A percentile compares a stretch with the other conserved stretches of the same genome.
Evolutionary conservation across 2,888 invertebrate genomes (phyloP).

Genomic region (Ypsolopha sequella): DNA sequence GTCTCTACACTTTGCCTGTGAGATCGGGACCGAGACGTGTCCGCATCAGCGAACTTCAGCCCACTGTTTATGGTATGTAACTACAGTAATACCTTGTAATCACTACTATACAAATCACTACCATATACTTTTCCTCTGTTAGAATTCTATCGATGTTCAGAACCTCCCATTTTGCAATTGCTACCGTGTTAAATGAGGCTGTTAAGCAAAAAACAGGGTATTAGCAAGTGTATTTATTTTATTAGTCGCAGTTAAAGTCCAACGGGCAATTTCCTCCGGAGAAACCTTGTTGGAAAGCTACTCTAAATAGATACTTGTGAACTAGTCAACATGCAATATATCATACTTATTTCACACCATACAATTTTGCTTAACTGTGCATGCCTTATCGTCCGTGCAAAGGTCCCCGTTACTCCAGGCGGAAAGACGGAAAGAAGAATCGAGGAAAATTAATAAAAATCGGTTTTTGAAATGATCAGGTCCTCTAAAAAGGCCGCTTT

Average conservation of each 20-base stretch:
- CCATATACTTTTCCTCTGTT: background rate
- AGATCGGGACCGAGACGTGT: constrained; percentile 47
- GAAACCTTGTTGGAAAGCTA: constrained; percentile 9
- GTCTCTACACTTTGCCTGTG: constrained; percentile 43
- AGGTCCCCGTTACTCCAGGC: no score
- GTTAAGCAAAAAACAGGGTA: background rate
- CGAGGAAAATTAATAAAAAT: no score
- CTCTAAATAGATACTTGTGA: constrained; percentile 57
- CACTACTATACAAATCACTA: background rate
- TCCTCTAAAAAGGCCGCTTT: no score
- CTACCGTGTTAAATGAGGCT: no score
- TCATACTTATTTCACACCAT: constrained; percentile 12
- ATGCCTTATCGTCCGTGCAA: no score
- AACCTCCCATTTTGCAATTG: background rate
- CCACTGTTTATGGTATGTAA: constrained; percentile 51
- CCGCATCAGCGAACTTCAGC: constrained; percentile 51
- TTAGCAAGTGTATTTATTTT: background rate
- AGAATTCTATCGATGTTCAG: background rate
- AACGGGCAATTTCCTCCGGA: background rate
- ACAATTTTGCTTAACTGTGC: background rate
- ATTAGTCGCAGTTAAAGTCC: background rate
- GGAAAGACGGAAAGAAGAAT: no score
- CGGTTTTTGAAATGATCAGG: no score
- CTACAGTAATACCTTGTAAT: constrained; percentile 6
- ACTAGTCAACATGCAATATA: constrained; percentile 44